phyloP scores from a whole-genome alignment of 2,797 vertebrate species.

The Melopsittacus undulatus region DNA sequence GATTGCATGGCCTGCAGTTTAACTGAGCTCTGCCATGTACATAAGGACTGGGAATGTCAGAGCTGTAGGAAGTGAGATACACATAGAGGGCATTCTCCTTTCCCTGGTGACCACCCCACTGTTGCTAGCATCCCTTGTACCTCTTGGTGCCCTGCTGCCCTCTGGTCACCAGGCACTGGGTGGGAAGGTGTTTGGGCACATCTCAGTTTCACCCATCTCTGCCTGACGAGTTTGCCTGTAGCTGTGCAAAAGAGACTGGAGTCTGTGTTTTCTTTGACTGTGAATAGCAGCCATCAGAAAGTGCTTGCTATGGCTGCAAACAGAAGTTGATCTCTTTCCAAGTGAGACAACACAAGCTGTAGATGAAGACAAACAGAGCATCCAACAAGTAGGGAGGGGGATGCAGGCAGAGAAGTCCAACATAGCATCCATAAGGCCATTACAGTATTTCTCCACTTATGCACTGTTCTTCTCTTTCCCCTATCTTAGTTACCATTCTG shows the following conservation, averaged over 20 bases:
- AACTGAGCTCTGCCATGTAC: not conserved
- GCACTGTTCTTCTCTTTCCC: not conserved
- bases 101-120: not conserved
- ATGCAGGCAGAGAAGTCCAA: not conserved
- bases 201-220: not conserved
- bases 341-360: not conserved
- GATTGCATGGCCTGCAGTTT: not conserved
- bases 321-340: not conserved
- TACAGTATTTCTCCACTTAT: not conserved
- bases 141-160: not conserved
- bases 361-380: not conserved
- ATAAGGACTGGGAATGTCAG: not conserved
- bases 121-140: not conserved
- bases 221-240: not conserved
- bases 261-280: not conserved
- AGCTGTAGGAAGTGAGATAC: not conserved
- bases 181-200: not conserved
- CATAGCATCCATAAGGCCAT: fast-evolving
- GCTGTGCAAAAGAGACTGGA: not conserved
- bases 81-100: not conserved
- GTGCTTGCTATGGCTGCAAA: not conserved
- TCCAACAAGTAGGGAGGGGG: not conserved
- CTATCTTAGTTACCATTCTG: not conserved
- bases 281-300: not conserved
- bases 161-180: fast-evolving